Base-by-base conservation (phyloP, 2,113 vertebrate genomes). In the Phaethornis superciliosus region DNA sequence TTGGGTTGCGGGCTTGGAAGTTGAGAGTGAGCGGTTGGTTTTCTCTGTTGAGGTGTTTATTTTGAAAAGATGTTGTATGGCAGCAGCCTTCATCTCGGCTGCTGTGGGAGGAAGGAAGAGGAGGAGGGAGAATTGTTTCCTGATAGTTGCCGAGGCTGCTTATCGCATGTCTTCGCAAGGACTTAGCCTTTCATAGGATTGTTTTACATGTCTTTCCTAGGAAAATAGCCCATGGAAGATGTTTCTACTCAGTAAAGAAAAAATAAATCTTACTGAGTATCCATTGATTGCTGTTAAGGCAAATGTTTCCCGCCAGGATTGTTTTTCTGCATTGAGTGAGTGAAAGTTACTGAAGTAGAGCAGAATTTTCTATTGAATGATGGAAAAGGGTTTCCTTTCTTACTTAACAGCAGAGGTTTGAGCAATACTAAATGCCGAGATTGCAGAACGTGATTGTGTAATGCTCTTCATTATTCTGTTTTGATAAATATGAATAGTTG, bases 101-200 rank as follows among this genome's bases (percentile, higher is more conserved):
- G 79, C 75, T 40, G 14, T 4, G 69, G 69, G 83, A 92, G 91
- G 94, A 90, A 96, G 94, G 93, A 95, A 90, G 84, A 63, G 89
- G 84, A 65, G 78, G 74, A 58, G 63, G 27, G 12, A 83, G 76
- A 42, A 32, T 55, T 63, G 72, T 47, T 89, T 92, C 74, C 72
- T 56, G n/a, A 10, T 9, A 35, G 72, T 30, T 17, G 70, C 68
- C n/a, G 63, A 28, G 32, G 33, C 76, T 63, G 35, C 65, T 88
- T 80, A 18, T 51, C 52, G 2, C 32, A 1, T 75, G 60, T 42
- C 59, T 62, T 42, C 52, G 70, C 70, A n/a, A 56, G 62, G 54
- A 51, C 46, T 63, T 23, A 3, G 49, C 7, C 33, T 69, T 15
- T 30, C 26, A 0, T 4, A 21, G 83, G 47, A 18, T 71, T 64